phyloP scores from a whole-genome alignment of 2,888 invertebrate genomes.

The Tenthredo amoena region DNA sequence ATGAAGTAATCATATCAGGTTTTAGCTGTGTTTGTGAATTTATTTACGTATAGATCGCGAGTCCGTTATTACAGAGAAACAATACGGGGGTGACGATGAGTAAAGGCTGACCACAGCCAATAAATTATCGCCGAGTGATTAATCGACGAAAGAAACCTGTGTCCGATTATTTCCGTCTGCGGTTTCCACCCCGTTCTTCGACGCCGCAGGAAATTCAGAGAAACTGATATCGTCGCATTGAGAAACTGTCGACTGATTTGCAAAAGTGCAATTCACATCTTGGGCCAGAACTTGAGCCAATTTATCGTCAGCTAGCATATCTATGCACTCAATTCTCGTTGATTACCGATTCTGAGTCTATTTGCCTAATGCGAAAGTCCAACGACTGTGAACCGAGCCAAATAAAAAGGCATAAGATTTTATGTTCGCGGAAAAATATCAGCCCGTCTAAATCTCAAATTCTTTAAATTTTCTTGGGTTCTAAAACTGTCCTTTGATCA shows the following conservation, averaged over 20 bases:
- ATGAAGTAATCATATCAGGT: slow-evolving; percentile 16
- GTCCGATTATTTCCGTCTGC: background rate
- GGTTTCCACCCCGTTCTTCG: background rate
- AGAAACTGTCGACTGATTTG: background rate
- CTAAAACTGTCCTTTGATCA: background rate
- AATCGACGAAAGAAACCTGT: background rate
- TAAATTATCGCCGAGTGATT: slow-evolving; percentile 19
- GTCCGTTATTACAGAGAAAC: background rate
- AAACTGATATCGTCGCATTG: background rate
- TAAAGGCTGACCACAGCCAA: background rate
- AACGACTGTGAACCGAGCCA: background rate
- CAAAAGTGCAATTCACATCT: background rate
- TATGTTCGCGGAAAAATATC: background rate
- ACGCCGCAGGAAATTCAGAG: background rate
- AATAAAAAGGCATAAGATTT: background rate
- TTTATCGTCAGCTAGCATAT: background rate
- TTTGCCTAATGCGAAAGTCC: slow-evolving; percentile 5
- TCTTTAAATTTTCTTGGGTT: background rate
- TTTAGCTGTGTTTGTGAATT: background rate
- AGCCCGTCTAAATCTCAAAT: background rate
- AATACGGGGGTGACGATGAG: background rate
- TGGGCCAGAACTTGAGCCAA: background rate
- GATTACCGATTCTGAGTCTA: background rate
- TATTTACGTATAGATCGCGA: background rate
- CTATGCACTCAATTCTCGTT: background rate